Evolutionary conservation across 2,888 invertebrate genomes (phyloP).

Genomic region (Patella ulyssiponensis): DNA sequence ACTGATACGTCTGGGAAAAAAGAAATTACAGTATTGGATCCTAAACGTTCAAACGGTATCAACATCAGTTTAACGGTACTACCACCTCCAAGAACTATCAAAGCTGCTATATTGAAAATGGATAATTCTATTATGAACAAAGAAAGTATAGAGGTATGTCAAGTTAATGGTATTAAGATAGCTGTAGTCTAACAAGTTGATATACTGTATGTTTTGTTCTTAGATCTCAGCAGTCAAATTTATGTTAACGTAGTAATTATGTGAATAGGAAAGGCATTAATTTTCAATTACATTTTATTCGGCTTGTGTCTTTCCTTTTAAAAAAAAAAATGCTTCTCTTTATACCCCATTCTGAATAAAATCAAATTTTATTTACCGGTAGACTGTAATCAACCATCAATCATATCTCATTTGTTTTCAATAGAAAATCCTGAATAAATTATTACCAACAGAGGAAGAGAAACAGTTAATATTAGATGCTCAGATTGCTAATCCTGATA

Average conservation of each 20-base stretch:
- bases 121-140: conserved; percentile 97
- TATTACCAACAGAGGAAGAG: conserved; percentile 98
- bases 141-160: conserved; percentile 90
- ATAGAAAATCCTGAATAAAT: conserved; percentile 89
- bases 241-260: too few species aligned
- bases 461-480: conserved; percentile 96
- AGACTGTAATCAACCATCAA: background rate
- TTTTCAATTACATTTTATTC: too few species aligned
- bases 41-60: conserved; percentile 98
- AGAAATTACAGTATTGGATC: conserved; percentile 93
- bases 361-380: too few species aligned
- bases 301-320: too few species aligned
- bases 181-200: too few species aligned
- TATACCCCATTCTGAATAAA: too few species aligned
- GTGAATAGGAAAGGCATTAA: too few species aligned
- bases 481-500: conserved; percentile 90
- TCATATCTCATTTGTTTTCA: conserved; percentile 39
- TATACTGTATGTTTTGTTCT: too few species aligned
- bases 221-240: too few species aligned
- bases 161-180: too few species aligned
- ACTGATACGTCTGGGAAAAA: conserved; percentile 77
- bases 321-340: too few species aligned
- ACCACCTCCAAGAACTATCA: conserved; percentile 97
- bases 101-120: conserved; percentile 98
- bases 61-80: conserved; percentile 99